A percentile compares a stretch with the other conserved stretches of the same genome.
These are phyloP conservation scores for Macaria liturata DNA, from an alignment of 2,888 invertebrate species.

Conservation along the genomic window DNA sequence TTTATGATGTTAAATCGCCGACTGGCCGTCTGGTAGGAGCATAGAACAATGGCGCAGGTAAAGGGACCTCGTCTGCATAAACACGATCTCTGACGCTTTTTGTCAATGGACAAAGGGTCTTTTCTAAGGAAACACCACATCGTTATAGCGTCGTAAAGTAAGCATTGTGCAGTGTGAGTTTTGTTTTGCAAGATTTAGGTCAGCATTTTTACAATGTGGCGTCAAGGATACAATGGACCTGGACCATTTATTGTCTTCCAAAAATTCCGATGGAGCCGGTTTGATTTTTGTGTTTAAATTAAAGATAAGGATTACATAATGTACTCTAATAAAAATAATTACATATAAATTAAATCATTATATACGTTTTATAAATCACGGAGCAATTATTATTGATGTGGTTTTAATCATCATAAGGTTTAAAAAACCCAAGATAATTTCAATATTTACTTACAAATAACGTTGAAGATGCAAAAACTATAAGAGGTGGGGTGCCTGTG, in stretches of 20 bases:
- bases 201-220: slow-evolving; percentile 79
- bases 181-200: slow-evolving; percentile 80
- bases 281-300: slow-evolving; percentile 19
- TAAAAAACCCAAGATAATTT: too few relatives aligned
- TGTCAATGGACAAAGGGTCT: slow-evolving; percentile 80
- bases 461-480: slow-evolving; percentile 25
- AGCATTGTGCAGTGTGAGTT: slow-evolving; percentile 75
- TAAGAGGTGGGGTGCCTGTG: slow-evolving; percentile 37
- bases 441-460: slow-evolving; percentile 1
- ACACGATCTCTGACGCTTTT: slow-evolving; percentile 77
- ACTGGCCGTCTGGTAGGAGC: slow-evolving; percentile 73
- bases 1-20: slow-evolving; percentile 75
- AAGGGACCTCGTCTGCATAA: slow-evolving; percentile 73
- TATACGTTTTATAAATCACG: too few relatives aligned
- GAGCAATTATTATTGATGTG: too few relatives aligned
- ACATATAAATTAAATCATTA: too few relatives aligned
- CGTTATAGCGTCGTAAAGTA: slow-evolving; percentile 80
- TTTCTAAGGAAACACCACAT: slow-evolving; percentile 82
- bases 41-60: slow-evolving; percentile 78
- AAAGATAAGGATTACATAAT: too few relatives aligned
- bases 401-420: too few relatives aligned
- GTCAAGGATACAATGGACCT: slow-evolving; percentile 67
- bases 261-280: slow-evolving; percentile 39
- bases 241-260: slow-evolving; percentile 60
- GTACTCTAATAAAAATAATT: too few relatives aligned